A percentile compares a stretch with the other conserved stretches of the same genome.
Conservation (phyloP, 23 tunicate species). For the Phallusia fumigata region DNA sequence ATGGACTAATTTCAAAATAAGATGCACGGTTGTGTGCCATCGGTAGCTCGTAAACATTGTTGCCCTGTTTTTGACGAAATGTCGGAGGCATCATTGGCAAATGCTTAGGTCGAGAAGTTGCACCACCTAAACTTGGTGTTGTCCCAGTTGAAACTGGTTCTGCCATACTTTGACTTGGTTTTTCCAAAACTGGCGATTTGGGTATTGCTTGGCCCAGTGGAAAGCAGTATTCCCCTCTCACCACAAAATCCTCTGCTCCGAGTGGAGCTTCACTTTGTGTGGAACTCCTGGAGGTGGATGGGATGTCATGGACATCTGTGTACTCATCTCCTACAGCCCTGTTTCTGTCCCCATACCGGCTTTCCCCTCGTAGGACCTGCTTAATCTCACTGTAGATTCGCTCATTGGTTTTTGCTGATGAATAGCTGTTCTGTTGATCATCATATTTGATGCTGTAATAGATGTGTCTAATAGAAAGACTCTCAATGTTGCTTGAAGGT, state of each 20-base stretch:
- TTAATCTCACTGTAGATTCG: slow-evolving; percentile 16
- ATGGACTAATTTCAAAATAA: not conserved
- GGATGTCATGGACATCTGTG: not conserved
- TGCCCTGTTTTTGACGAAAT: not conserved
- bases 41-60: not conserved
- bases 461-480: not conserved
- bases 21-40: slow-evolving; percentile 1
- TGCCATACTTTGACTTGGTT: not conserved
- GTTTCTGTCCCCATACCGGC: not conserved
- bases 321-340: not conserved
- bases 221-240: not conserved
- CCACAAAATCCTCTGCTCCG: not conserved
- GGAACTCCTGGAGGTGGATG: not conserved
- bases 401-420: not conserved
- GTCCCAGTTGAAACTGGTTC: not conserved
- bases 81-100: too few species aligned
- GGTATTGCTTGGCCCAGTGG: slow-evolving; percentile 3
- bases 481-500: not conserved
- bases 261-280: not conserved
- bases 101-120: too few species aligned
- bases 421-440: not conserved
- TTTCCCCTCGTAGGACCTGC: not conserved
- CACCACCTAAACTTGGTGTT: not conserved
- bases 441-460: not conserved
- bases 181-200: not conserved